phyloP scores from a whole-genome alignment of 2,113 vertebrate species.

The Myodes glareolus region DNA sequence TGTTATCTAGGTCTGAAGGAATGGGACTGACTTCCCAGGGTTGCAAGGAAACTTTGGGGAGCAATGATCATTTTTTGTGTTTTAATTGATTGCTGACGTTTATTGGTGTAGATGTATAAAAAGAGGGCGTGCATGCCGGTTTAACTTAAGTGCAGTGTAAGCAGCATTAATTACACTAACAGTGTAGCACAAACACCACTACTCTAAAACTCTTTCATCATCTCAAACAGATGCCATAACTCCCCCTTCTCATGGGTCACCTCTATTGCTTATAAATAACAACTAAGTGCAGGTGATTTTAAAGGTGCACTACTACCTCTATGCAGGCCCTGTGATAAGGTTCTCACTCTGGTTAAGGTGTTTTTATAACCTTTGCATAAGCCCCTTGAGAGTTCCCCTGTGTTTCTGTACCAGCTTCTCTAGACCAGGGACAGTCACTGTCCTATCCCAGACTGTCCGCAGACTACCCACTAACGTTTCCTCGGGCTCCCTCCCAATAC shows the following conservation, averaged over 20 bases:
- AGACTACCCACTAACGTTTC: background rate
- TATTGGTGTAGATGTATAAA: background rate
- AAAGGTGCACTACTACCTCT: background rate
- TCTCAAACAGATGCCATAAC: background rate
- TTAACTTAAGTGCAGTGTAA: background rate
- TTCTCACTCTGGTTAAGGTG: background rate
- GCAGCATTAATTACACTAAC: background rate
- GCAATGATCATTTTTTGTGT: background rate
- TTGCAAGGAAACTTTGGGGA: background rate
- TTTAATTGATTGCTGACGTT: background rate
- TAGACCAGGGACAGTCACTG: background rate
- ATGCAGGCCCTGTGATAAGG: background rate
- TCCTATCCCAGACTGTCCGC: background rate
- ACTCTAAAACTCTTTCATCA: background rate
- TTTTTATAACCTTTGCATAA: background rate
- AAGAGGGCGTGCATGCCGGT: background rate
- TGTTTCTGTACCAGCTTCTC: background rate
- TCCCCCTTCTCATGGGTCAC: background rate
- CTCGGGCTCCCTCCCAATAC: too few relatives aligned
- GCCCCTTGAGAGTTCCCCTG: background rate
- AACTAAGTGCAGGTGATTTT: background rate
- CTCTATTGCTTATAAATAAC: background rate
- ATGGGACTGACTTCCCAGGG: background rate
- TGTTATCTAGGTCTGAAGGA: background rate
- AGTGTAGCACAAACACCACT: background rate